Conservation (phyloP, 1,140 invertebrate species). For the Notospermus geniculatus region DNA sequence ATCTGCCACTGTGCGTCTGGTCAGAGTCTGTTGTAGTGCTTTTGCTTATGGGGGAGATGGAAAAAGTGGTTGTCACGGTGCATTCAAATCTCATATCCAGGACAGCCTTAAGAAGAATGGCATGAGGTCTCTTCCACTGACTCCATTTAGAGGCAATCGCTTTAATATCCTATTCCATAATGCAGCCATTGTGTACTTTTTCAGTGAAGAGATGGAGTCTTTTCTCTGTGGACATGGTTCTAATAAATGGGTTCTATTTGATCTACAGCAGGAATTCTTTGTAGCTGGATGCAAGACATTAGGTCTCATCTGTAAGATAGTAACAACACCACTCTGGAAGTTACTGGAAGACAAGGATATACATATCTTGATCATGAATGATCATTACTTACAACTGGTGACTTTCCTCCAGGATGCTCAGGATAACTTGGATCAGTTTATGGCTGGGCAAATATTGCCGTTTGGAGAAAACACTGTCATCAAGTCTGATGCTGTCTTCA, state of each 20-base stretch:
- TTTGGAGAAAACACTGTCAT: not conserved
- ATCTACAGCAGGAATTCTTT: conserved; percentile 18
- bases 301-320: conserved; percentile 19
- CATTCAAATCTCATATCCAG: not conserved
- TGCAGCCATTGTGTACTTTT: conserved; percentile 17
- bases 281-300: conserved; percentile 25
- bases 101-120: not conserved
- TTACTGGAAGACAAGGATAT: conserved; percentile 16
- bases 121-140: not conserved
- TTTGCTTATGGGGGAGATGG: conserved; percentile 22
- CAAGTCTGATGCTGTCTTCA: conserved; percentile 10
- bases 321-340: conserved; percentile 22
- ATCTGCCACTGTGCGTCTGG: conserved; percentile 15
- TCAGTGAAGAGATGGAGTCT: conserved; percentile 6
- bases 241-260: conserved; percentile 12
- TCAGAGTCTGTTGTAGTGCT: conserved; percentile 16
- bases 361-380: conserved; percentile 18
- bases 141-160: conserved; percentile 6
- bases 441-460: not conserved
- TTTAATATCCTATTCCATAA: too few species aligned
- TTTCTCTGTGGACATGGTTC: conserved; percentile 8
- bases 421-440: conserved; percentile 15
- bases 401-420: conserved; percentile 3
- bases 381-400: conserved; percentile 15
- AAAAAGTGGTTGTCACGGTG: conserved; percentile 21